Conservation (phyloP, 2,113 vertebrate species). For the Grantiella picta region DNA sequence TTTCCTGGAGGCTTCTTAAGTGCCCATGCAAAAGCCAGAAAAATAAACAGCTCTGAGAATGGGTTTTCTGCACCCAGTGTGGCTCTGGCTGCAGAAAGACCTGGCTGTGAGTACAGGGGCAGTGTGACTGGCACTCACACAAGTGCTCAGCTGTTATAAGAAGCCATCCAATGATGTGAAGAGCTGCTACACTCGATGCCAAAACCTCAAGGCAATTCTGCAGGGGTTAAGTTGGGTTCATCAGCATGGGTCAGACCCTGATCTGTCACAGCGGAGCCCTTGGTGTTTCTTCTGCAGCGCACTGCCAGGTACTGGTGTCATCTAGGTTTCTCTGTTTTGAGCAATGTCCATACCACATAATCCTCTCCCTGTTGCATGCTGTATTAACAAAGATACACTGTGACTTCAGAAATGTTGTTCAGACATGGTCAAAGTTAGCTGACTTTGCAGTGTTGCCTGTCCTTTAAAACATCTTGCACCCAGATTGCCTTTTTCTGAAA, state of each 20-base stretch:
- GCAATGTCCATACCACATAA: not conserved
- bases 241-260: not conserved
- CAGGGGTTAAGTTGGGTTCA: not conserved
- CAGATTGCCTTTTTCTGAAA: not conserved
- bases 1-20: not conserved
- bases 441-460: not conserved
- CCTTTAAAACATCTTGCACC: not conserved
- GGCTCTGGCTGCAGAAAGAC: not conserved
- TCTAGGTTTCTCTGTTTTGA: not conserved
- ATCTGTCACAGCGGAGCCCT: not conserved
- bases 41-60: not conserved
- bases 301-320: not conserved
- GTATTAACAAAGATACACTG: not conserved
- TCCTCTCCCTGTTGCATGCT: not conserved
- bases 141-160: not conserved
- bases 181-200: not conserved
- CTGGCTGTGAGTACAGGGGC: not conserved
- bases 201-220: not conserved
- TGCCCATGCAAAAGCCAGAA: not conserved
- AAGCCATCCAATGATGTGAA: not conserved
- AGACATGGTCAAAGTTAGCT: not conserved
- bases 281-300: fast-evolving
- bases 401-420: not conserved
- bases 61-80: not conserved
- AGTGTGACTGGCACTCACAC: not conserved